Conservation (phyloP, 2,888 invertebrate species). For the Hirtodrosophila histrioides region DNA sequence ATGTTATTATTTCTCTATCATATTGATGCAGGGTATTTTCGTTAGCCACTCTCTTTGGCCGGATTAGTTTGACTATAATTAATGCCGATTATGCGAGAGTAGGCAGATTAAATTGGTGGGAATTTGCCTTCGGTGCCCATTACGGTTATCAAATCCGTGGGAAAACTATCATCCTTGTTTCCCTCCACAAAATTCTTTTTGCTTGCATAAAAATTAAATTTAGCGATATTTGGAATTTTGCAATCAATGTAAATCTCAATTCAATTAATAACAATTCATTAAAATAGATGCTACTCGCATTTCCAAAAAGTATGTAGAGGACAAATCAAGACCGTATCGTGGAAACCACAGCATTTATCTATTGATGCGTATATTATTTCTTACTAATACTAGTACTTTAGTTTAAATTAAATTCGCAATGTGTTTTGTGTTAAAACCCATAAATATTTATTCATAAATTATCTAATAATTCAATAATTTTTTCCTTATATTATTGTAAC, state of each 20-base stretch:
- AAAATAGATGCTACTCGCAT: no score
- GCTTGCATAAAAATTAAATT: not conserved
- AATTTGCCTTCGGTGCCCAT: slow-evolving; percentile 82
- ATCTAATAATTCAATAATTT: slow-evolving; percentile 51
- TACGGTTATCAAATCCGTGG: slow-evolving; percentile 80
- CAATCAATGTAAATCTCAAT: no score
- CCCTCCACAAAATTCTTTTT: slow-evolving; percentile 70
- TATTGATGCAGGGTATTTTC: not conserved
- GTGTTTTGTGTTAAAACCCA: slow-evolving; percentile 68
- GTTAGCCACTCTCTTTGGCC: slow-evolving; percentile 80
- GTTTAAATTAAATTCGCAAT: not conserved
- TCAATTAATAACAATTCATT: no score
- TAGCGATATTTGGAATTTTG: no score
- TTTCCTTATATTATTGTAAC: slow-evolving; percentile 38
- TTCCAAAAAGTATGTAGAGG: no score
- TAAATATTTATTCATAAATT: slow-evolving; percentile 74
- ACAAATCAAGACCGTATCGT: no score
- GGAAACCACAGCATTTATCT: no score
- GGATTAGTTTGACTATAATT: slow-evolving; percentile 72
- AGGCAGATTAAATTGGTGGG: slow-evolving; percentile 79
- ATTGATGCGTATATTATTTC: not conserved
- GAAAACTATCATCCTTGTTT: slow-evolving; percentile 82
- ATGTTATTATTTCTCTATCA: not conserved
- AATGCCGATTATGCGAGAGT: slow-evolving; percentile 78
- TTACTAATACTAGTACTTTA: no score